A percentile compares a stretch with the other conserved stretches of the same genome.
Evolutionary conservation across 2,888 invertebrate genomes (phyloP).

Genomic region (Tetranychus piercei): DNA sequence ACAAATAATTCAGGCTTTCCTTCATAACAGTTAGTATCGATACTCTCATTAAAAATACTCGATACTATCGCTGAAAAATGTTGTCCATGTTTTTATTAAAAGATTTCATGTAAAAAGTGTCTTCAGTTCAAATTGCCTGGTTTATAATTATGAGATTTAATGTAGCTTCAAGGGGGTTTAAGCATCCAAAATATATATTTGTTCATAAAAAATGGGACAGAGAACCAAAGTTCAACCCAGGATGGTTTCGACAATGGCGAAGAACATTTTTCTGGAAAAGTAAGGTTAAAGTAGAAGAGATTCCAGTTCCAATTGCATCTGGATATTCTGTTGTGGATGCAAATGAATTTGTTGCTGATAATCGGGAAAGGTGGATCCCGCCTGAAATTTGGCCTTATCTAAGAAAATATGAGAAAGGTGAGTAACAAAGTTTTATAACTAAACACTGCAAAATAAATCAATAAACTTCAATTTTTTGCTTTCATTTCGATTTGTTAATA

Average conservation of each 20-base stretch:
- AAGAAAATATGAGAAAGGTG: neutral
- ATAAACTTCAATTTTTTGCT: neutral
- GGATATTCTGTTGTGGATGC: neutral
- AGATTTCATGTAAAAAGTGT: too few species aligned
- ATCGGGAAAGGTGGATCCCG: neutral
- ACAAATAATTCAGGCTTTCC: too few species aligned
- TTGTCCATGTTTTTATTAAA: too few species aligned
- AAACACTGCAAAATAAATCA: neutral
- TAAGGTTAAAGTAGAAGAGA: neutral
- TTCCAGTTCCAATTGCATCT: neutral
- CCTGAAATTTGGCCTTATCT: neutral
- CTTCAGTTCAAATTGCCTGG: neutral
- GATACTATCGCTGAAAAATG: too few species aligned
- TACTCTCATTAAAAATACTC: too few species aligned
- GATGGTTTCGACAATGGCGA: conserved; percentile 2
- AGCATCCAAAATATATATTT: neutral
- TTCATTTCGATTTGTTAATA: neutral
- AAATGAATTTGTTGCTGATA: neutral
- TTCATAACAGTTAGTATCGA: too few species aligned
- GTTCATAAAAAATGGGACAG: conserved; percentile 3
- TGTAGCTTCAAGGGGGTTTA: neutral
- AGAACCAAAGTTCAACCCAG: neutral
- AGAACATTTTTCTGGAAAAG: neutral
- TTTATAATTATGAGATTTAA: neutral
- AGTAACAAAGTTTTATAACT: neutral